Evolutionary conservation across 2,888 invertebrate species (phyloP).

Genomic region (Automeris io): DNA sequence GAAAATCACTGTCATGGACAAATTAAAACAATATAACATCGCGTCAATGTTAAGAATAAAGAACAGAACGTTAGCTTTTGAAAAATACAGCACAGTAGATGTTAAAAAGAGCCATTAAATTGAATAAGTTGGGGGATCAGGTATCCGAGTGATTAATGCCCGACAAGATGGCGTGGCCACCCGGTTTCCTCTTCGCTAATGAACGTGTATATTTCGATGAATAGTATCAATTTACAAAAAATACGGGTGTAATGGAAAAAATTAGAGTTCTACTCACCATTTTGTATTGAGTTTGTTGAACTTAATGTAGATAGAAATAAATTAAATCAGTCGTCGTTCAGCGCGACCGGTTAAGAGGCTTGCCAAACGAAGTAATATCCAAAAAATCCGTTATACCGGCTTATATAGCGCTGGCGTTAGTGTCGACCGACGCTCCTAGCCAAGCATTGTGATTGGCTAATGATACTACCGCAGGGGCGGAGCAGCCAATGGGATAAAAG

Average conservation of each 20-base stretch:
- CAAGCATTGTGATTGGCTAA: slow-evolving; percentile 62
- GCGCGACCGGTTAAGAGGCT: slow-evolving; percentile 82
- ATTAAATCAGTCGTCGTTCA: slow-evolving; percentile 76
- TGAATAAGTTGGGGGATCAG: no score
- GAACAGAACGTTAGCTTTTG: neutral
- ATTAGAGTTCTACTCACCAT: slow-evolving; percentile 56
- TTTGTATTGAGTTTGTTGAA: slow-evolving; percentile 67
- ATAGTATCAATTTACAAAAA: slow-evolving; percentile 11
- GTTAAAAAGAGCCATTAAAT: slow-evolving; percentile 7
- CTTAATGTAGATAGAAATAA: slow-evolving; percentile 65
- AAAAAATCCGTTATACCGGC: slow-evolving; percentile 58
- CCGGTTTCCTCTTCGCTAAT: slow-evolving; percentile 32
- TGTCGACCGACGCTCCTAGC: slow-evolving; percentile 69
- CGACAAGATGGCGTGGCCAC: slow-evolving; percentile 62
- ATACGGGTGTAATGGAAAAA: slow-evolving; percentile 13
- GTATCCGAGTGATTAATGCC: slow-evolving; percentile 25
- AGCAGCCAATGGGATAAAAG: slow-evolving; percentile 62
- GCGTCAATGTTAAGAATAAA: neutral
- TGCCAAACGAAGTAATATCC: slow-evolving; percentile 80
- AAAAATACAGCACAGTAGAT: neutral
- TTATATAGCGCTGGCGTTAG: slow-evolving; percentile 76
- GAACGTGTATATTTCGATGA: slow-evolving; percentile 10
- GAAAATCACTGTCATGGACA: slow-evolving; percentile 9
- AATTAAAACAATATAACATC: neutral
- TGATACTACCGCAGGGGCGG: slow-evolving; percentile 58